A percentile compares a stretch with the other conserved stretches of the same genome.
These are phyloP conservation scores for Gymnoscelis rufifasciata DNA, from an alignment of 2,888 invertebrate species.

Conservation along the genomic window DNA sequence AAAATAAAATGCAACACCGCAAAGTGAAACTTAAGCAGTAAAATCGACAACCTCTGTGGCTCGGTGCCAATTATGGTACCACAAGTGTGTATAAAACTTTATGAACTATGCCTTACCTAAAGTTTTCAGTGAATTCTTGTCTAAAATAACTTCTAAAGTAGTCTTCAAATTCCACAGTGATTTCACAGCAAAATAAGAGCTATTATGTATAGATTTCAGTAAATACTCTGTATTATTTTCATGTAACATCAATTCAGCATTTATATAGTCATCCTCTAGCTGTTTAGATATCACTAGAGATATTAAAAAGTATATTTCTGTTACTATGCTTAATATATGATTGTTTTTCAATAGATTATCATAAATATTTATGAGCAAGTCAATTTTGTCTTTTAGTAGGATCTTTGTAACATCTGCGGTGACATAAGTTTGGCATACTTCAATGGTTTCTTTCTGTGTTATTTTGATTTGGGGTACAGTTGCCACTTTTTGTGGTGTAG, in stretches of 20 bases:
- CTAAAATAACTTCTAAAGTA: conserved; percentile 78
- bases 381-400: conserved; percentile 69
- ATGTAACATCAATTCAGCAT: conserved; percentile 39
- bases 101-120: conserved; percentile 32
- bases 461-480: conserved; percentile 55
- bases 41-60: no score
- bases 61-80: no score
- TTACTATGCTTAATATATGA: conserved; percentile 81
- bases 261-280: conserved; percentile 48
- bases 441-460: conserved; percentile 45
- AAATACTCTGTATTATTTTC: conserved; percentile 47
- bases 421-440: conserved; percentile 46
- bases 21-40: no score
- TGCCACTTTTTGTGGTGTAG: conserved; percentile 42
- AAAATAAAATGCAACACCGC: no score
- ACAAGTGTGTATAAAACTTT: background rate
- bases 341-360: conserved; percentile 78
- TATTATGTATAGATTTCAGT: conserved; percentile 80
- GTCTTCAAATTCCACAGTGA: conserved; percentile 80
- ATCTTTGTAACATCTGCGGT: conserved; percentile 67
- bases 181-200: conserved; percentile 86
- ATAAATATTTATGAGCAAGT: conserved; percentile 79
- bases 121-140: conserved; percentile 81
- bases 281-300: conserved; percentile 80
- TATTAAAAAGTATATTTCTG: conserved; percentile 84